Conservation (phyloP, 2,888 invertebrate genomes). For the Sthenelais limicola region DNA sequence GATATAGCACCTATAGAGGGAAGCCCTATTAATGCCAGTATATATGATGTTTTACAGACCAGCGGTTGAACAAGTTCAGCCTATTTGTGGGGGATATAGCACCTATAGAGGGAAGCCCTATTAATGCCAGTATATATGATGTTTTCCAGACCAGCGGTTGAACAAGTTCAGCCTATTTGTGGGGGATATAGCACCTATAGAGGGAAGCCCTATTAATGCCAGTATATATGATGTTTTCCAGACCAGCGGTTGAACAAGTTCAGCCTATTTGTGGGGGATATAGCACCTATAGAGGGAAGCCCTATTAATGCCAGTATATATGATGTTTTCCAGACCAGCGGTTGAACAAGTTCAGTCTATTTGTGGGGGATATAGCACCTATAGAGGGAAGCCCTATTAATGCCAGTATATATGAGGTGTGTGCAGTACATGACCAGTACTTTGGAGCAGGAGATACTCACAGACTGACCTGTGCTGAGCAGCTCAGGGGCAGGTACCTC, state of each 20-base stretch:
- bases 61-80: too few relatives aligned
- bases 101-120: too few relatives aligned
- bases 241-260: constrained; percentile 16
- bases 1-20: too few relatives aligned
- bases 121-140: too few relatives aligned
- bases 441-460: constrained; percentile 1
- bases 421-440: constrained; percentile 11
- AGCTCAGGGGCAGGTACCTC: constrained; percentile 26
- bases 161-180: too few relatives aligned
- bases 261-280: constrained; percentile 11
- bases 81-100: too few relatives aligned
- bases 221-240: too few relatives aligned
- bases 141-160: too few relatives aligned
- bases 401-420: constrained; percentile 7
- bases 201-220: too few relatives aligned
- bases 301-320: constrained; percentile 11
- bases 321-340: not conserved
- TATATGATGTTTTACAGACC: too few relatives aligned
- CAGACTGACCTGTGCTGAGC: not conserved
- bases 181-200: too few relatives aligned
- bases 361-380: constrained; percentile 5
- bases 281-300: not conserved
- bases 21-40: too few relatives aligned
- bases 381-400: constrained; percentile 9
- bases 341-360: constrained; percentile 16